Evolutionary conservation across 2,797 vertebrate genomes (phyloP).

Genomic region (Eupleurogrammus muticus): DNA sequence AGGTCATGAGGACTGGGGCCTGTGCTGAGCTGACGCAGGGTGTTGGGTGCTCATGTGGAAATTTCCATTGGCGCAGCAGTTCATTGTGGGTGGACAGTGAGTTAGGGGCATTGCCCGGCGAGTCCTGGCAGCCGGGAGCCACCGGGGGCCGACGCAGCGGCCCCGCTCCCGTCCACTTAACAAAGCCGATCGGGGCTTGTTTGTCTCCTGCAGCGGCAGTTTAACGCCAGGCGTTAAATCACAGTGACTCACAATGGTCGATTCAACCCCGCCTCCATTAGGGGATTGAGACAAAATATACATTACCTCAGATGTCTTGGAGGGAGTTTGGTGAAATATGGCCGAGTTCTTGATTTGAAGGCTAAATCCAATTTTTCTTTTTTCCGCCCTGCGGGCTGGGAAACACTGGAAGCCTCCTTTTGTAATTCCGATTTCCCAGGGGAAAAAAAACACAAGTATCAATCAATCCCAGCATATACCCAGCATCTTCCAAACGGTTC

Average conservation of each 20-base stretch:
- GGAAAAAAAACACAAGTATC: not conserved
- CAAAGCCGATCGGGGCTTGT: conserved; percentile 28
- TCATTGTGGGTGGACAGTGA: conserved; percentile 53
- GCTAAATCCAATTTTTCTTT: not conserved
- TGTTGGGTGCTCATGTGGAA: conserved; percentile 65
- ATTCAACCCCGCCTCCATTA: conserved; percentile 12
- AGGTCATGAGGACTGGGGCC: conserved; percentile 40
- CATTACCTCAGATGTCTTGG: not conserved
- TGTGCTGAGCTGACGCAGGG: conserved; percentile 50
- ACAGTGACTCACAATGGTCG: conserved; percentile 15
- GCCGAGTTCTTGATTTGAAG: not conserved
- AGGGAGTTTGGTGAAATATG: not conserved
- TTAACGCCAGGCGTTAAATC: conserved; percentile 30
- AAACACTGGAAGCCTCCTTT: not conserved
- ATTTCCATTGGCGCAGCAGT: conserved; percentile 68
- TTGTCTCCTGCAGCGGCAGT: conserved; percentile 38
- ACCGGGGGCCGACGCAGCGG: conserved; percentile 10
- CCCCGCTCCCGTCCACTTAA: conserved; percentile 19
- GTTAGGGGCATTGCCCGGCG: conserved; percentile 38
- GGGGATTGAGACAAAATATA: conserved; percentile 3
- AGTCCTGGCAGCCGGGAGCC: conserved; percentile 30
- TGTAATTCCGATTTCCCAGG: not conserved
- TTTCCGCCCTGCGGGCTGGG: no score
- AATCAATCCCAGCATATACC: not conserved
- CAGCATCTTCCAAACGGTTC: not conserved